Evolutionary conservation across 2,888 invertebrate species (phyloP), one percentile per base, ranked within the genome.

Genomic region (Acholoe squamosa): DNA sequence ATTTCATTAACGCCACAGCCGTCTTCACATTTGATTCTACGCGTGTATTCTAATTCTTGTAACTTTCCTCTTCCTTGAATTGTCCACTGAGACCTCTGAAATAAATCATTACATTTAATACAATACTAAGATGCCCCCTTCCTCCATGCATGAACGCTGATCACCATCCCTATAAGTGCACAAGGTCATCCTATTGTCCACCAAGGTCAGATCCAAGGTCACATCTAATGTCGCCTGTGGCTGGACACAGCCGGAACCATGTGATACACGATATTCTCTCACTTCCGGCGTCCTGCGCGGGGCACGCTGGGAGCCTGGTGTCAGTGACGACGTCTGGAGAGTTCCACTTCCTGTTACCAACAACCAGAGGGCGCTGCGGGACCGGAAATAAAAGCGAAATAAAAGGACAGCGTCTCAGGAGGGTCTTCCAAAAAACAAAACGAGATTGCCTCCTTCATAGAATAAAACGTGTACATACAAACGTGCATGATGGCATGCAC

Each of bases 181-280:
- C 7, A 14, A 61, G 61, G 61, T 61, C 61, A 61, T n/a, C 61
- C 61, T 3, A 61, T 3, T 61, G 61, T n/a, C 61, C n/a, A 19
- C 61, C 61, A 61, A 61, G 61, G 61, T 61, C 61, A 61, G n/a
- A n/a, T 19, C n/a, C 61, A 61, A n/a, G 61, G 61, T 61, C 61
- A 61, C 61, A 3, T 3, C 43, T 43, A 10, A 10, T 43, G 43
- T 43, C 43, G 5, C 43, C 43, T 10, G 3, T 10, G 3, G 10
- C 43, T 10, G 43, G 25, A 10, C 16, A 56, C 67, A n/a, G 67
- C 67, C 56, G 7, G 67, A 28, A n/a, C 67, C 67, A 67, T 7
- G 67, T n/a, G 77, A 77, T 28, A 77, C 77, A 77, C 77, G 77
- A 77, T 77, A 77, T 77, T 10, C 3, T 31, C 28, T 77, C 77